These are phyloP conservation scores for Agrochola litura DNA, from an alignment of 2,888 invertebrate genomes.

Conservation along the genomic window DNA sequence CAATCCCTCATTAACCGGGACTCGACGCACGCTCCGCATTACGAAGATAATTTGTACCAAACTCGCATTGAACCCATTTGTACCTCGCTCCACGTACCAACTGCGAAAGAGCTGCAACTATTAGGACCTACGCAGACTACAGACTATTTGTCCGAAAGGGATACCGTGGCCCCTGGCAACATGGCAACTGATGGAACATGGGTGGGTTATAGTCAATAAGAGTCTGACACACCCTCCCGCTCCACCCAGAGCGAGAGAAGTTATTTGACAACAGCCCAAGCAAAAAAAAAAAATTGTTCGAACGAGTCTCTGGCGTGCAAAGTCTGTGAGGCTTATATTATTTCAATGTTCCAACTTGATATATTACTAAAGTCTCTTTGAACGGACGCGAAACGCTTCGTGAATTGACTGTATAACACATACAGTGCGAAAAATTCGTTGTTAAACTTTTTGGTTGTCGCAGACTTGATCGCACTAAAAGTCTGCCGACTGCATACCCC, in stretches of 20 bases:
- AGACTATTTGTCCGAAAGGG: slow-evolving; percentile 1
- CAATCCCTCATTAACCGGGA: slow-evolving; percentile 87
- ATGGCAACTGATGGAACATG: no score
- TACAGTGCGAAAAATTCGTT: background rate
- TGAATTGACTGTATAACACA: no score
- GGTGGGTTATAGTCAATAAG: no score
- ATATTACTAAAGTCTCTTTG: background rate
- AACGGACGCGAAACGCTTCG: accelerated
- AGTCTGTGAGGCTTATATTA: background rate
- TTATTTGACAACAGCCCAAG: no score
- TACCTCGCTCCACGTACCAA: slow-evolving; percentile 53
- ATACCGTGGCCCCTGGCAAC: no score
- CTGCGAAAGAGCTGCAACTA: slow-evolving; percentile 52
- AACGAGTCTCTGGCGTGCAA: background rate
- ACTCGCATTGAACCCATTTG: slow-evolving; percentile 68
- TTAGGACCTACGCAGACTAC: slow-evolving; percentile 20
- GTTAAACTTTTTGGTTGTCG: background rate
- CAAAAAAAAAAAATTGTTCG: no score
- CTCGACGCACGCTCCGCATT: slow-evolving; percentile 76
- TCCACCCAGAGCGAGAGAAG: no score
- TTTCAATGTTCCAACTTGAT: background rate
- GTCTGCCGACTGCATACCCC: background rate
- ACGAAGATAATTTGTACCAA: slow-evolving; percentile 79
- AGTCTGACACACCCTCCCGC: no score
- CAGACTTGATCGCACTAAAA: background rate